phyloP scores from a whole-genome alignment of 53 echinoderm and acorn worm species.

The Echinarachnius parma region DNA sequence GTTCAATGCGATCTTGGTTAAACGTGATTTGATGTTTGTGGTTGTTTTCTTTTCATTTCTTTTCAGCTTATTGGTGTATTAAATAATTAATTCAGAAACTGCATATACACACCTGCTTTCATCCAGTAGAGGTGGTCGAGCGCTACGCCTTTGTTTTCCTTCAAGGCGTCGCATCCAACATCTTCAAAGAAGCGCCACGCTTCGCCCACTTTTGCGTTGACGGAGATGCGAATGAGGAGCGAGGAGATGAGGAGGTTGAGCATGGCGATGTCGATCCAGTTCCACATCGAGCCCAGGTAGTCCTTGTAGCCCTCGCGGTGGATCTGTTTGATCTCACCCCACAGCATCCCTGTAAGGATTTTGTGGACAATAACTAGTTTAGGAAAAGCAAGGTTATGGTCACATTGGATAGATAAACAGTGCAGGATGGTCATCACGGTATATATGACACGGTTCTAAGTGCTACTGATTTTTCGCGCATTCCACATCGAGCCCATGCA shows the following conservation, averaged over 20 bases:
- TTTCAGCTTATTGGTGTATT: too few relatives aligned
- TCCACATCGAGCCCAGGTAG: constrained; percentile 85
- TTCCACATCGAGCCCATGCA: constrained; percentile 90
- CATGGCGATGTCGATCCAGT: constrained; percentile 90
- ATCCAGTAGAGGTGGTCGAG: constrained; percentile 18
- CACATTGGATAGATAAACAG: too few relatives aligned
- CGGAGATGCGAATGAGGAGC: constrained; percentile 50
- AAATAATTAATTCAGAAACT: background rate
- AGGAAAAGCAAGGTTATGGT: too few relatives aligned
- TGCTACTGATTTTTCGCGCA: too few relatives aligned
- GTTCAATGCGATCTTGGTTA: too few relatives aligned
- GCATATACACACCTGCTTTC: constrained; percentile 1
- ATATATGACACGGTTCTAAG: too few relatives aligned
- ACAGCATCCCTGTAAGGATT: constrained; percentile 66
- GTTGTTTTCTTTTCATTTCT: too few relatives aligned
- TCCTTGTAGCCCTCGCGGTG: constrained; percentile 69
- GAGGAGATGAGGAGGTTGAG: constrained; percentile 74
- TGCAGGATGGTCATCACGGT: too few relatives aligned
- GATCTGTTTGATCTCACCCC: constrained; percentile 93
- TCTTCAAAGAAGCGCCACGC: constrained; percentile 48
- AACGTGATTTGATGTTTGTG: too few relatives aligned
- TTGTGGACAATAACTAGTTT: too few relatives aligned
- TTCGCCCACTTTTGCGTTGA: constrained; percentile 24
- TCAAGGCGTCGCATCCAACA: constrained; percentile 13
- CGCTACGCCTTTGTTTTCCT: background rate